These are phyloP conservation scores for Synanthedon myopaeformis DNA, from an alignment of 2,888 invertebrate genomes.

Conservation along the genomic window DNA sequence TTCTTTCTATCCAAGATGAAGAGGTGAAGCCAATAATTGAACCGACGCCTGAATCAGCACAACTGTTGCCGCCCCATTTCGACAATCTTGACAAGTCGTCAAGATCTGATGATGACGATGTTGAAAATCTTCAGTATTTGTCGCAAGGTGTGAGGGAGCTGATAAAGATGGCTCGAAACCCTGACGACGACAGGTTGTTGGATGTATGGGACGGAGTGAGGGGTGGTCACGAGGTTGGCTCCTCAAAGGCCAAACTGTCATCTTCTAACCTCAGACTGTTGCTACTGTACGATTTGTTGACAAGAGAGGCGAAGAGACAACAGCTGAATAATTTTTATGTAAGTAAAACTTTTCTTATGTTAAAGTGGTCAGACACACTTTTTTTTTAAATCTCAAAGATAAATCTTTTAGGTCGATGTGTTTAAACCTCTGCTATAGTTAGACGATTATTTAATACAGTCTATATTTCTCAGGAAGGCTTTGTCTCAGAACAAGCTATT, in stretches of 20 bases:
- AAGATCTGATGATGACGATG: conserved; percentile 35
- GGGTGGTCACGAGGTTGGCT: conserved; percentile 35
- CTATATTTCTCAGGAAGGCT: too few relatives aligned
- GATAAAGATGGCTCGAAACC: conserved; percentile 49
- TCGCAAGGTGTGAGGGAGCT: conserved; percentile 51
- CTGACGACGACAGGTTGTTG: conserved; percentile 41
- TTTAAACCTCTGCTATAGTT: too few relatives aligned
- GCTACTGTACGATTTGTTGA: conserved; percentile 73
- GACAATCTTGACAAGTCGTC: conserved; percentile 32
- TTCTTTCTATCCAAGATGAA: conserved; percentile 42
- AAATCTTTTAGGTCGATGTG: too few relatives aligned
- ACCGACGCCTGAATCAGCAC: conserved; percentile 30
- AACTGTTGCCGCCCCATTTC: conserved; percentile 38
- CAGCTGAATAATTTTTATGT: conserved; percentile 72
- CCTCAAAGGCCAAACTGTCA: conserved; percentile 65
- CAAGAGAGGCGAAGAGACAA: conserved; percentile 75
- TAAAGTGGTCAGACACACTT: too few relatives aligned
- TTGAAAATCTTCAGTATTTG: conserved; percentile 53
- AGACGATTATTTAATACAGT: too few relatives aligned
- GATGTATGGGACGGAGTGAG: conserved; percentile 48
- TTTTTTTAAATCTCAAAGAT: too few relatives aligned
- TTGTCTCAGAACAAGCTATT: too few relatives aligned
- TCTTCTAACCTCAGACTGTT: conserved; percentile 71
- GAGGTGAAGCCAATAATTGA: conserved; percentile 50
- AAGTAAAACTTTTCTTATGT: conserved; percentile 22